phyloP scores from a whole-genome alignment of 1,140 invertebrate species.

The Chymomyza costata region DNA sequence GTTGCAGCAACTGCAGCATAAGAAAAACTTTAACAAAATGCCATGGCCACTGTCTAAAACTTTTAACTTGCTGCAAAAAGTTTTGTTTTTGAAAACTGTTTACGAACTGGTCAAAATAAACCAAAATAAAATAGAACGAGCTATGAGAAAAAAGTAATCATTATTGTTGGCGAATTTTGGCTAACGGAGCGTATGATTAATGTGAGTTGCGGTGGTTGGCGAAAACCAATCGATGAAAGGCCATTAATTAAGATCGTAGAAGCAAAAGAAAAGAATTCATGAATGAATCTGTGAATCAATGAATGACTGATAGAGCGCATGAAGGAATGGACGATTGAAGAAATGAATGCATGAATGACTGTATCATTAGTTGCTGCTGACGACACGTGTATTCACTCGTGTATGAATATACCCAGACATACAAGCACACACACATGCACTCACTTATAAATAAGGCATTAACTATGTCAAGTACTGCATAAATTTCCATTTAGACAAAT shows the following conservation, averaged over 20 bases:
- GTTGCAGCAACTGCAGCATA: conserved; percentile 35
- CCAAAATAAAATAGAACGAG: background rate
- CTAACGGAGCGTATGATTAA: conserved; percentile 60
- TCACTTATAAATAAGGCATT: conserved; percentile 65
- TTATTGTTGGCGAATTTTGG: conserved; percentile 9
- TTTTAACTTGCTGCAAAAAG: too few relatives aligned
- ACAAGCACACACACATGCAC: conserved; percentile 5
- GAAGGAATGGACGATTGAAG: conserved; percentile 39
- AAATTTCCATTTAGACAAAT: conserved; percentile 71
- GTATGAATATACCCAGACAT: too few relatives aligned
- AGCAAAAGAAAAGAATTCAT: conserved; percentile 20
- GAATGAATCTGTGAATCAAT: conserved; percentile 33
- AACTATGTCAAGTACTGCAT: conserved; percentile 44
- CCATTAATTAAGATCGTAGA: conserved; percentile 55
- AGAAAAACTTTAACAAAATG: conserved; percentile 37
- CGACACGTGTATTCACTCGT: too few relatives aligned
- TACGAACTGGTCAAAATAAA: conserved; percentile 13
- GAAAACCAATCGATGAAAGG: conserved; percentile 44
- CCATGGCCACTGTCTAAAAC: too few relatives aligned
- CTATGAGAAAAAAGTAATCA: background rate
- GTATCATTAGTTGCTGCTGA: conserved; percentile 44
- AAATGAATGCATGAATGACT: conserved; percentile 54
- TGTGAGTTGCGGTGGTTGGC: conserved; percentile 10
- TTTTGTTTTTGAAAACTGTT: conserved; percentile 9
- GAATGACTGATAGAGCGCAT: too few relatives aligned